Percentiles rank a stretch among this genome's conserved stretches.
Conservation (phyloP, 2,113 vertebrate genomes). For the Prunella himalayana region DNA sequence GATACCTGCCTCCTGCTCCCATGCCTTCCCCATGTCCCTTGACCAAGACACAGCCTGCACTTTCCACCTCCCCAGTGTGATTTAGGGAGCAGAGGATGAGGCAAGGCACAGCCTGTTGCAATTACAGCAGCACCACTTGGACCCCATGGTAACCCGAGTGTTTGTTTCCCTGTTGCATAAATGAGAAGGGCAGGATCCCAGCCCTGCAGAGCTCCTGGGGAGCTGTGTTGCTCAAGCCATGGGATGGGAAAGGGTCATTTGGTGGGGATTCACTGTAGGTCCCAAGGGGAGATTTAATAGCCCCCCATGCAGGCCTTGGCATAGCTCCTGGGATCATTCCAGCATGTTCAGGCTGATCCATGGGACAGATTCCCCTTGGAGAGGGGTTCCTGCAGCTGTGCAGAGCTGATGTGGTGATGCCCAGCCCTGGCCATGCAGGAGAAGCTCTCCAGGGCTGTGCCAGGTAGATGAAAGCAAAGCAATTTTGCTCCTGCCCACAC, state of each 20-base stretch:
- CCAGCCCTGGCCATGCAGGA: not conserved
- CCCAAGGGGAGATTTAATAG: not conserved
- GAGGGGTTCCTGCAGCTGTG: not conserved
- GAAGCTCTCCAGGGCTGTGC: not conserved
- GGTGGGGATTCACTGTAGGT: not conserved
- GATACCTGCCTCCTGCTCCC: not conserved
- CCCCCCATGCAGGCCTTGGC: not conserved
- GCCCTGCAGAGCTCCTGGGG: not conserved
- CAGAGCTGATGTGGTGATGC: not conserved
- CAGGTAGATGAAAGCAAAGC: not conserved
- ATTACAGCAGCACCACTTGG: not conserved
- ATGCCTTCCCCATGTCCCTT: not conserved
- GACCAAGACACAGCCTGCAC: not conserved
- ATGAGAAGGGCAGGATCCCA: not conserved
- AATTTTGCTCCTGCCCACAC: not conserved
- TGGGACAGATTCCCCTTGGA: not conserved
- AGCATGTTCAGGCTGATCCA: accelerated
- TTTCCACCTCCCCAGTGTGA: not conserved
- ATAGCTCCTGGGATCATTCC: not conserved
- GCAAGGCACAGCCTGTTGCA: not conserved
- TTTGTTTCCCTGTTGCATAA: not conserved
- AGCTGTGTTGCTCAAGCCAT: not conserved
- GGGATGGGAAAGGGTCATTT: not conserved
- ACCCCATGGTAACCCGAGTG: not conserved
- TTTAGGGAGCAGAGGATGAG: not conserved